Evolutionary conservation across 1,140 invertebrate species (phyloP), one percentile per base, ranked within the genome.

Genomic region (Aphelenchoides fujianensis): DNA sequence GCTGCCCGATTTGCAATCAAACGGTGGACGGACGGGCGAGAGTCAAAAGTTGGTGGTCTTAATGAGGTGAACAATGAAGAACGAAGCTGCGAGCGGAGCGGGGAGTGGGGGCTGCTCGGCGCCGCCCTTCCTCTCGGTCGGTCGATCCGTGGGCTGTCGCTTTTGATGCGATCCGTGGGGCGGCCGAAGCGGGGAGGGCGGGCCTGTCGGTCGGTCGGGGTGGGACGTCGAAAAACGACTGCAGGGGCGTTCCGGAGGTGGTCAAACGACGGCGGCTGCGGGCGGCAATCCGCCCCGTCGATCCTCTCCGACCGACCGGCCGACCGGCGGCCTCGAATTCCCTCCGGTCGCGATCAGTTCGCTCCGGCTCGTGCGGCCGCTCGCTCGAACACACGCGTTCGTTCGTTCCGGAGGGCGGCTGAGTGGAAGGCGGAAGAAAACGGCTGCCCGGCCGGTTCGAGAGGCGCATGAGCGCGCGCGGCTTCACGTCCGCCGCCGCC

Each of bases 221-320:
- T n/a, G n/a, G n/a, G n/a, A n/a, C n/a, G n/a, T n/a, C 41, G 41
- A 48, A 48, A 48, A 48, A 48, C 41, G 41, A 48, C 41, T 48
- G 41, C 12, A 48, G 23, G 23, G 41, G 41, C 41, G 41, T 48
- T 48, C n/a, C 41, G 41, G 23, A 48, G 41, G 12, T 48, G 41
- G 41, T 48, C 41, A 48, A 48, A 48, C 41, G 41, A 48, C 12
- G 23, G 12, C 41, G 12, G 41, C 41, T 23, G 41, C 12, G 12
- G 12, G 41, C 23, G 12, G 41, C 41, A 48, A 23, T 48, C 12
- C 23, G 41, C 41, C 41, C n/a, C 23, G 12, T 48, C 41, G 41
- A 48, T 48, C 41, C 41, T 12, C 41, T 48, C 23, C n/a, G n/a
- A n/a, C 12, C 41, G 12, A 48, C 23, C 23, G 12, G 41, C 41